phyloP scores from a whole-genome alignment of 2,888 invertebrate species.

The Apeira syringaria region DNA sequence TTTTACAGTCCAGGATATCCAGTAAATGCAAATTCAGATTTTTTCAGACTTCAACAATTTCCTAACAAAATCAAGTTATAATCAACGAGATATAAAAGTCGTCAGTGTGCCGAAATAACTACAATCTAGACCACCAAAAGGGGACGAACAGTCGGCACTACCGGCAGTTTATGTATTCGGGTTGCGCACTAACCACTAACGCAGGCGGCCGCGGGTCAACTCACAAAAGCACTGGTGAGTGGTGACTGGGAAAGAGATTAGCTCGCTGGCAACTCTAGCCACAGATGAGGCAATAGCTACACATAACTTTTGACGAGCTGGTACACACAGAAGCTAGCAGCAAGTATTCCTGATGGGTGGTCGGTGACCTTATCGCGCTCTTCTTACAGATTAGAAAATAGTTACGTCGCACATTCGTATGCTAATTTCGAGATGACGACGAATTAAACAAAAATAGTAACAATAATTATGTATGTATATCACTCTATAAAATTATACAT shows the following conservation, averaged over 20 bases:
- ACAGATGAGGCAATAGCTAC: background rate
- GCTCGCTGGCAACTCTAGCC: constrained; percentile 15
- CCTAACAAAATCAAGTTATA: background rate
- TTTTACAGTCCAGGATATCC: background rate
- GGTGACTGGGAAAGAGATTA: constrained; percentile 1
- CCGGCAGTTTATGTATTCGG: constrained; percentile 4
- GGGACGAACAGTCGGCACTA: background rate
- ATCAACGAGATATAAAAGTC: background rate
- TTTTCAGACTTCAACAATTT: background rate
- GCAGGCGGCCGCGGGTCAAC: constrained; percentile 64
- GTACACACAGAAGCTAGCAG: constrained; percentile 37
- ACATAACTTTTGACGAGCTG: background rate
- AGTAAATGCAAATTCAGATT: constrained; percentile 1
- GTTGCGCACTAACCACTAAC: constrained; percentile 34
- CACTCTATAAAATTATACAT: too few species aligned
- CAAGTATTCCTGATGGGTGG: constrained; percentile 29
- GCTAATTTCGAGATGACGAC: constrained; percentile 36
- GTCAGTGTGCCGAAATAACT: constrained; percentile 3
- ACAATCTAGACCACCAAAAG: background rate
- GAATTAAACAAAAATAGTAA: too few species aligned
- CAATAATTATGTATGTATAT: too few species aligned
- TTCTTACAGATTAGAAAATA: constrained; percentile 2
- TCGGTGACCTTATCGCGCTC: constrained; percentile 52
- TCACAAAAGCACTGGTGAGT: constrained; percentile 61
- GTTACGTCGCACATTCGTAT: too few species aligned